A percentile compares a stretch with the other conserved stretches of the same genome.
Evolutionary conservation across 2,888 invertebrate species (phyloP).

Genomic region (Cyaniris semiargus): DNA sequence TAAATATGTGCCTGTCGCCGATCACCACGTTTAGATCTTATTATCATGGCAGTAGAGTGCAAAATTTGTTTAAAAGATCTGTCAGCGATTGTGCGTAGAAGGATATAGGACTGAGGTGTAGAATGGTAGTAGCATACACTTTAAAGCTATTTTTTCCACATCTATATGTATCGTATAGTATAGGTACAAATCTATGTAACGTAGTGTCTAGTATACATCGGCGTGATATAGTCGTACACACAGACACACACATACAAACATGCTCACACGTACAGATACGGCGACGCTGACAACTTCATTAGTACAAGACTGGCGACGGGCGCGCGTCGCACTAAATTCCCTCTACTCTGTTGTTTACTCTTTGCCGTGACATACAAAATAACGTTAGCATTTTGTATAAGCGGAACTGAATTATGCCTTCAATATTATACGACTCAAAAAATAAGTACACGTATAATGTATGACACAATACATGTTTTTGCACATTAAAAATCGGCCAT

Average conservation of each 20-base stretch:
- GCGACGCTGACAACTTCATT: conserved; percentile 64
- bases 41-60: neutral
- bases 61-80: neutral
- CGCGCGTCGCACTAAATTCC: conserved; percentile 52
- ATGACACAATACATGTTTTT: neutral
- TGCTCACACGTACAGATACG: neutral
- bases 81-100: neutral
- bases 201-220: neutral
- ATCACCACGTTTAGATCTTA: neutral
- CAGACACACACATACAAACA: conserved; percentile 37
- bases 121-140: neutral
- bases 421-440: neutral
- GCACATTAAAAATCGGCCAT: neutral
- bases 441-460: neutral
- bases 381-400: neutral
- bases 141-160: neutral
- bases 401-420: neutral
- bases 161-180: neutral
- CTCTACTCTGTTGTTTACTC: conserved; percentile 50
- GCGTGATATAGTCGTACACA: conserved; percentile 9
- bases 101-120: neutral
- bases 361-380: conserved; percentile 15
- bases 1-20: neutral
- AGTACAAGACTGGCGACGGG: conserved; percentile 61
- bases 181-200: neutral